Evolutionary conservation across 2,888 invertebrate species (phyloP), one percentile per base, ranked within the genome.

Genomic region (Phaonia tiefii): DNA sequence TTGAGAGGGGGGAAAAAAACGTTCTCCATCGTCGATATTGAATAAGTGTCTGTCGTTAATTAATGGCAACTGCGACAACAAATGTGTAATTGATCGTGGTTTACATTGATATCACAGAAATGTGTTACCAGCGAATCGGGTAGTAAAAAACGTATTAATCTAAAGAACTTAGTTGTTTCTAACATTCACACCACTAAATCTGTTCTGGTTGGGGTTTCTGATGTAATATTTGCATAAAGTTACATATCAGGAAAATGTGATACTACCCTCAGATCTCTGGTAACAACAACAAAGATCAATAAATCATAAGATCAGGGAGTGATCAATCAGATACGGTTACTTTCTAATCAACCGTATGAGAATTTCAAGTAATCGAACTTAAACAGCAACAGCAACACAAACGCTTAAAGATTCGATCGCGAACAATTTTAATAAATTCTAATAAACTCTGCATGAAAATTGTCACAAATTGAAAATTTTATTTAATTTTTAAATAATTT

Each of bases 181-280:
- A 17, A n/a, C 37, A 51, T 31, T 31, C 42, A 25, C 10, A 11
- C 1, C 26, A 51, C 37, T 20, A 31, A 17, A 26, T 17, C n/a
- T 31, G 46, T 31, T 49, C 54, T 13, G 15, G 31, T 31, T 31
- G 31, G 3, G 31, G 4, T 31, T 39, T 15, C 69, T 69, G 69
- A 69, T 69, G 69, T 69, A 69, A 69, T 20, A 49, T 51, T 69
- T 54, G 69, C 37, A 51, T 54, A 69, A 15, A 39, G 39, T 69
- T 69, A 20, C 69, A 20, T 13, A 42, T 3, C 39, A 20, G 39
- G 3, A 54, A 39, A 49, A 31, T 46, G 10, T 65, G 31, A 49
- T 11, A 8, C 39, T 8, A 60, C 37, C 39, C 8, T 8, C 4
- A 31, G 31, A 31, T 31, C 31, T 31, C n/a, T n/a, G n/a, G n/a